phyloP scores from a whole-genome alignment of 2,113 vertebrate species.

The Capra hircus region DNA sequence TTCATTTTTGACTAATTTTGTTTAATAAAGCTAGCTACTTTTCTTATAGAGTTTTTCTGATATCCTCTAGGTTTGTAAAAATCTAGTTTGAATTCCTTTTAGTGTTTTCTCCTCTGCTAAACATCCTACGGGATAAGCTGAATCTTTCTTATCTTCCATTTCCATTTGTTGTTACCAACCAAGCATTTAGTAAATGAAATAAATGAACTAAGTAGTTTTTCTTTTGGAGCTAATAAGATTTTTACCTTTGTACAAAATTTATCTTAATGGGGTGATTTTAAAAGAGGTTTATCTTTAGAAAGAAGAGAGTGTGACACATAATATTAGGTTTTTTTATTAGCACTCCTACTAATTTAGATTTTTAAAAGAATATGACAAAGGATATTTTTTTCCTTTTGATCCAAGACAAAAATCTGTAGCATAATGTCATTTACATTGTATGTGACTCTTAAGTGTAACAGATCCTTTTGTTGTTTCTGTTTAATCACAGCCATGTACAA shows the following conservation, averaged over 20 bases:
- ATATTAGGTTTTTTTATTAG: background rate
- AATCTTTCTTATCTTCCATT: background rate
- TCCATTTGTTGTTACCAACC: background rate
- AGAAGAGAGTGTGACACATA: background rate
- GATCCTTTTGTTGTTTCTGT: background rate
- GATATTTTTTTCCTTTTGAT: background rate
- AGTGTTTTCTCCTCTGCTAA: background rate
- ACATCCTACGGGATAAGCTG: background rate
- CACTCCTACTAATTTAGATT: background rate
- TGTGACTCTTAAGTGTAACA: background rate
- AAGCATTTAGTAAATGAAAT: background rate
- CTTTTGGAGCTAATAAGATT: background rate
- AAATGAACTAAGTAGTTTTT: background rate
- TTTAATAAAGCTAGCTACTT: background rate
- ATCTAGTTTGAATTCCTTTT: background rate
- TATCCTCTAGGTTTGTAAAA: background rate
- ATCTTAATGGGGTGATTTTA: background rate
- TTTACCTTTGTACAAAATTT: background rate
- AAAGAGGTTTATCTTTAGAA: background rate
- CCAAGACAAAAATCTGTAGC: background rate
- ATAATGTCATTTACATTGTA: background rate
- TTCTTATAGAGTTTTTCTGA: background rate
- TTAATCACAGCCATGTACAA: background rate
- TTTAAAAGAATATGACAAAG: background rate
- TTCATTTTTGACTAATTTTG: background rate